Base-by-base conservation (phyloP, 2,113 vertebrate species). In the Balaeniceps rex region DNA sequence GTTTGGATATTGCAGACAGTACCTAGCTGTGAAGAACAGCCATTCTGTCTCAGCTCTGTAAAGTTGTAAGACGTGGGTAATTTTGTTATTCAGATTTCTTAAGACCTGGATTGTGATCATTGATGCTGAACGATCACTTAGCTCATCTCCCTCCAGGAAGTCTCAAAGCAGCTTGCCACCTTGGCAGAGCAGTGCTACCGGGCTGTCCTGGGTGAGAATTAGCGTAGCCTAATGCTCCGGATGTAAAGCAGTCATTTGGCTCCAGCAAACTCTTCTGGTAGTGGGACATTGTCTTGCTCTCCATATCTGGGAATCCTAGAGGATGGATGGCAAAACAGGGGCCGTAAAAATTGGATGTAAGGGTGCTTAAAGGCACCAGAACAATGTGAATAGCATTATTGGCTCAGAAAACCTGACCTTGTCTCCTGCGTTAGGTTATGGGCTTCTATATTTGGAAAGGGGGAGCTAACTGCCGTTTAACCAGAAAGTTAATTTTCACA, bases 251-350 rank as follows among this genome's bases (percentile, higher is more conserved):
- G 10, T 54, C 18, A 15, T 34, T 26, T 55, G 15, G 58, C n/a
- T 77, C 23, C 31, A 77, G 38, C 6, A 61, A 66, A 38, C 42
- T 21, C 23, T 54, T 36, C 46, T 46, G 40, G 21, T 66, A 66
- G 31, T 0, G 0, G 28, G 14, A 23, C 6, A 2, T 21, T 17
- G 8, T 19, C 33, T 69, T 75, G 6, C 11, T 51, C 7, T 78
- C 10, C 16, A 6, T 24, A 4, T 79, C 46, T 57, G 58, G n/a
- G 44, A 83, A 52, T 54, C 12, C 58, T 65, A 26, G 72, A 79
- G 31, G 40, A 34, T 36, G 15, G 24, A 60, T 61, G 83, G 34
- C 10, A 6, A 58, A 90, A 69, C 17, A 68, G 23, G 17, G 19
- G 31, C 34, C 4, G 11, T 34, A 34, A 58, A 49, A 75, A 33